A percentile compares a stretch with the other conserved stretches of the same genome.
phyloP scores from a whole-genome alignment of 2,888 invertebrate species.

The Timema podura region DNA sequence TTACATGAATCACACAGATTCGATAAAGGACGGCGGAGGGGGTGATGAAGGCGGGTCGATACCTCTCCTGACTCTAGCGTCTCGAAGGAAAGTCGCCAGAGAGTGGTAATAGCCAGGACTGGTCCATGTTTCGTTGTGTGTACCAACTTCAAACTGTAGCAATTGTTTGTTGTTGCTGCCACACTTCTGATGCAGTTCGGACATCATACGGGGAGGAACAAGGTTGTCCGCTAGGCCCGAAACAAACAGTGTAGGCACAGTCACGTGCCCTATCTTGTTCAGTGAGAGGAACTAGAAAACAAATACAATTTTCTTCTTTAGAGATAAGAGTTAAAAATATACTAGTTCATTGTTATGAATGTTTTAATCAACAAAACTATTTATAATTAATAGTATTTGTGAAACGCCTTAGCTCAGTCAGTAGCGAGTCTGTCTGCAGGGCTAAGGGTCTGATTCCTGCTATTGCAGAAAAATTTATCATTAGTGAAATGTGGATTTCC shows the following conservation, averaged over 20 bases:
- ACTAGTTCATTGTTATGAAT: neutral
- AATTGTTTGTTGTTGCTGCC: constrained; percentile 73
- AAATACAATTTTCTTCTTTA: constrained; percentile 26
- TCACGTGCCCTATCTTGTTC: constrained; percentile 67
- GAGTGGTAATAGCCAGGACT: constrained; percentile 66
- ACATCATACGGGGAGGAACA: constrained; percentile 90
- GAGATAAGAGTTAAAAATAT: neutral
- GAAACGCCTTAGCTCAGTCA: too few relatives aligned
- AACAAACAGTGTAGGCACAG: constrained; percentile 78
- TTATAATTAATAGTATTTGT: neutral
- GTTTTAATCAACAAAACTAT: too few relatives aligned
- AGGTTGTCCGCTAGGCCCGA: constrained; percentile 83
- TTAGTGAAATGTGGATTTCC: too few relatives aligned
- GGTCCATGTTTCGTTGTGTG: constrained; percentile 95
- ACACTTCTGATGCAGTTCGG: constrained; percentile 69
- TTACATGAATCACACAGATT: too few relatives aligned
- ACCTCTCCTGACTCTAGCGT: constrained; percentile 23
- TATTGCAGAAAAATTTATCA: too few relatives aligned
- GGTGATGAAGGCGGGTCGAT: neutral
- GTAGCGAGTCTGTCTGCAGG: too few relatives aligned
- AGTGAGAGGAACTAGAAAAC: constrained; percentile 69
- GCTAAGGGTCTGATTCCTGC: too few relatives aligned
- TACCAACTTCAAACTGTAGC: constrained; percentile 72
- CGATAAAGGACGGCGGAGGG: neutral
- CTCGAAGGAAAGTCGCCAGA: constrained; percentile 31